A percentile compares a stretch with the other conserved stretches of the same genome.
Evolutionary conservation across 2,113 vertebrate genomes (phyloP).

Genomic region (Burhinus bistriatus): DNA sequence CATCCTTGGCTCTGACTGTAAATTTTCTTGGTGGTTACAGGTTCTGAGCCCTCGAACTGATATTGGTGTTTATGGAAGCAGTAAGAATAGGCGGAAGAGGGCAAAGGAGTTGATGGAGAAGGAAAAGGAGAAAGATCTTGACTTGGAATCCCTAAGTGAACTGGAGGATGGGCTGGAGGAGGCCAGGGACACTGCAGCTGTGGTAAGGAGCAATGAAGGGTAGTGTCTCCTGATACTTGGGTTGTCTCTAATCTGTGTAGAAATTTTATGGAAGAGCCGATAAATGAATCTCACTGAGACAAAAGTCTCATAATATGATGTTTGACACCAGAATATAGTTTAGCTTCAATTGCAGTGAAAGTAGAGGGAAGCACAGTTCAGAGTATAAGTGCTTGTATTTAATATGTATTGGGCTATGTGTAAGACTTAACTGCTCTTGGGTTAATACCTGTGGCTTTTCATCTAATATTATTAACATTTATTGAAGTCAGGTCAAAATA

Average conservation of each 20-base stretch:
- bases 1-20: background rate
- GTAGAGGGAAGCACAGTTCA: background rate
- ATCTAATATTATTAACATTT: background rate
- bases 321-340: background rate
- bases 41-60: conserved; percentile 94
- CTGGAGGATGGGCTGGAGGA: conserved; percentile 89
- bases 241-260: background rate
- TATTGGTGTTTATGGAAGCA: conserved; percentile 95
- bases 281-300: background rate
- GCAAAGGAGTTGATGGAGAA: conserved; percentile 94
- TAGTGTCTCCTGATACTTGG: background rate
- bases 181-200: conserved; percentile 85
- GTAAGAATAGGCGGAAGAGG: conserved; percentile 90
- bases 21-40: conserved; percentile 62
- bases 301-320: background rate
- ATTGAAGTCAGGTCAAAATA: background rate
- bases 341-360: background rate
- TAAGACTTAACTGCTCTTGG: background rate
- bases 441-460: background rate
- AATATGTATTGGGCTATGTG: background rate
- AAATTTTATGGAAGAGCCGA: background rate
- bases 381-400: background rate
- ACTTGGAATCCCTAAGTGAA: conserved; percentile 89
- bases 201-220: conserved; percentile 73
- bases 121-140: conserved; percentile 87